A percentile compares a stretch with the other conserved stretches of the same genome.
Conservation (phyloP, 2,797 vertebrate genomes). For the Pelobates cultripes region DNA sequence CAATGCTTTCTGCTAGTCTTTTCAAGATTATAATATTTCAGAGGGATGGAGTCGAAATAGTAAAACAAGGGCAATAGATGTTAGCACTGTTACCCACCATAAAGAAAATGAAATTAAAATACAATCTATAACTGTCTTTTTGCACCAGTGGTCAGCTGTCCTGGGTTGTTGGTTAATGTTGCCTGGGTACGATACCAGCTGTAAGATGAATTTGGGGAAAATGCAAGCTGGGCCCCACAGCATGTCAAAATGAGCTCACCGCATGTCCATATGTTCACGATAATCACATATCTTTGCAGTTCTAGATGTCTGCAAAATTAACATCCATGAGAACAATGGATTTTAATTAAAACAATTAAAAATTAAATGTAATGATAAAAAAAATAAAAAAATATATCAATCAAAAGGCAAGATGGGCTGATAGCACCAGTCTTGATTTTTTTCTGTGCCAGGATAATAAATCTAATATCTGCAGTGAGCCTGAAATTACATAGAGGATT, state of each 20-base stretch:
- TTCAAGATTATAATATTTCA: too few species aligned
- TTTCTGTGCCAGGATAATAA: neutral
- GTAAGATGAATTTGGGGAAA: constrained; percentile 19
- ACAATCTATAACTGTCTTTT: too few species aligned
- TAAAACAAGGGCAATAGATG: too few species aligned
- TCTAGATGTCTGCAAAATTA: constrained; percentile 28
- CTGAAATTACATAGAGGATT: neutral
- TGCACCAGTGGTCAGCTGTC: neutral
- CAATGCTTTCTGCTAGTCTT: too few species aligned
- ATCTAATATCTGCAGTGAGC: neutral
- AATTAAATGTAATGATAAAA: neutral
- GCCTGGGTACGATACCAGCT: constrained; percentile 29
- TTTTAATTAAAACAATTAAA: constrained; percentile 15
- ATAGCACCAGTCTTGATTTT: neutral
- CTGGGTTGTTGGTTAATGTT: neutral
- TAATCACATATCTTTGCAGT: constrained; percentile 27
- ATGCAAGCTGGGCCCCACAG: constrained; percentile 24
- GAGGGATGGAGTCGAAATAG: too few species aligned
- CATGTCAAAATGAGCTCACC: constrained; percentile 31
- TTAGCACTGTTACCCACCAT: too few species aligned
- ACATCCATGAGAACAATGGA: neutral
- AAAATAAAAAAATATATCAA: neutral
- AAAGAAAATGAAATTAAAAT: too few species aligned
- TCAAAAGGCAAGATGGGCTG: neutral
- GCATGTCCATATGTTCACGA: constrained; percentile 20